Conservation (phyloP, 1,140 invertebrate species). For the Drosophila oshimai region DNA sequence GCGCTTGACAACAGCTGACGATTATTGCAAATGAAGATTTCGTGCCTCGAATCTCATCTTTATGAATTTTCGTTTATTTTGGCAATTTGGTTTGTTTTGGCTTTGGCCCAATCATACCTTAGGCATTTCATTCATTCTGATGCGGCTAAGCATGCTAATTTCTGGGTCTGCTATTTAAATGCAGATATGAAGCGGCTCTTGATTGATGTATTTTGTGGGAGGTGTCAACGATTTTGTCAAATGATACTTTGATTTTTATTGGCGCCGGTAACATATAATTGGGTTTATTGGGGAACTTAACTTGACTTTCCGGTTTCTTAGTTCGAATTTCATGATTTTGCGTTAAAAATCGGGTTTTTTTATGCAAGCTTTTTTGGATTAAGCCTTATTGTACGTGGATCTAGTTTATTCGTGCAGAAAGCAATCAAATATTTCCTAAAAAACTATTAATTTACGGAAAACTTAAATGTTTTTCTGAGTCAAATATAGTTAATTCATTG, state of each 20-base stretch:
- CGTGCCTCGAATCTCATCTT: neutral
- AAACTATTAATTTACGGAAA: no score
- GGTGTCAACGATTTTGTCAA: constrained; percentile 26
- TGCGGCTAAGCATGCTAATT: constrained; percentile 35
- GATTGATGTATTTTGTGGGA: constrained; percentile 18
- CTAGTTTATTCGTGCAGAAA: no score
- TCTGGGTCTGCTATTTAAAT: neutral
- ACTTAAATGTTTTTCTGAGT: no score
- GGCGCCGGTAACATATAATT: constrained; percentile 16
- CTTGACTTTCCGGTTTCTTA: neutral
- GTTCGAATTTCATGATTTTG: constrained; percentile 2
- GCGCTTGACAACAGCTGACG: constrained; percentile 57
- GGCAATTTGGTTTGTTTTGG: constrained; percentile 2
- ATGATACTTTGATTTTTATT: constrained; percentile 30
- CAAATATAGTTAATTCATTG: no score
- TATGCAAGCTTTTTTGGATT: neutral
- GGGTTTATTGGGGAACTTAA: constrained; percentile 8
- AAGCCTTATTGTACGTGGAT: no score
- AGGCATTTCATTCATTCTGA: constrained; percentile 50
- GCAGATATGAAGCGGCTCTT: constrained; percentile 18
- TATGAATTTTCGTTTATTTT: constrained; percentile 21
- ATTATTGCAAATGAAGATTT: constrained; percentile 5
- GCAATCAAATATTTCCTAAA: no score
- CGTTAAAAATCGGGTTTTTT: neutral
- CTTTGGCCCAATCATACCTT: constrained; percentile 46